These are phyloP conservation scores for Phyto melanocephala DNA, from an alignment of 2,888 invertebrate genomes.

Conservation along the genomic window DNA sequence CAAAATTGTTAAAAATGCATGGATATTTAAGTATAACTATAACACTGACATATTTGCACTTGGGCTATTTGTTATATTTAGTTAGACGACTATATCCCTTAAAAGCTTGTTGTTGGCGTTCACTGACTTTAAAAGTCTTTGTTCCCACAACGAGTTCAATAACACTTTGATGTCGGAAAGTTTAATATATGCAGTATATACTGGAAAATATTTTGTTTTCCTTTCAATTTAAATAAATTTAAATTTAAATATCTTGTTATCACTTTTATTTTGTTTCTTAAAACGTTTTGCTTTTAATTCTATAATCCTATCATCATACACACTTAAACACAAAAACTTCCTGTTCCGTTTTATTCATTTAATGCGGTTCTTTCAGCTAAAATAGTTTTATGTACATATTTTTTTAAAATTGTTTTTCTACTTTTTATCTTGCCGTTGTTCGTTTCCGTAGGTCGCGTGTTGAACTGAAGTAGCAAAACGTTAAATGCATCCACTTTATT, in stretches of 20 bases:
- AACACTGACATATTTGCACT: too few relatives aligned
- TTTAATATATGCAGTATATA: not conserved
- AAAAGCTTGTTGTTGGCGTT: not conserved
- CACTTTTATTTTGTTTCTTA: not conserved
- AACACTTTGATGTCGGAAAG: constrained; percentile 36
- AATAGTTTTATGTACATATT: constrained; percentile 15
- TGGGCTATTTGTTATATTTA: too few relatives aligned
- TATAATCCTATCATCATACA: not conserved
- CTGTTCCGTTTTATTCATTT: constrained; percentile 49
- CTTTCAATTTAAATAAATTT: not conserved
- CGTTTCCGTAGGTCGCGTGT: constrained; percentile 69
- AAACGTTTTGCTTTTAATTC: not conserved
- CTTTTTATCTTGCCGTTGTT: constrained; percentile 56
- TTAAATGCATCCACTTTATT: constrained; percentile 48
- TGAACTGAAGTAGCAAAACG: constrained; percentile 68
- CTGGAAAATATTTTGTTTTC: constrained; percentile 10
- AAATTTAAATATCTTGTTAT: not conserved
- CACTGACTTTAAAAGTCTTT: constrained; percentile 26
- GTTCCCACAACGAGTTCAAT: constrained; percentile 50
- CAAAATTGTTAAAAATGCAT: too few relatives aligned
- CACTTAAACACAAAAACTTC: constrained; percentile 38
- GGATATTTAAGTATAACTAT: too few relatives aligned
- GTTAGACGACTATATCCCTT: too few relatives aligned
- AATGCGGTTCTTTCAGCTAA: not conserved
- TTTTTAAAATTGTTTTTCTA: not conserved